Percentiles rank a stretch among this genome's conserved stretches.
Conservation (phyloP, 2,113 vertebrate genomes). For the Oreamnos americanus region DNA sequence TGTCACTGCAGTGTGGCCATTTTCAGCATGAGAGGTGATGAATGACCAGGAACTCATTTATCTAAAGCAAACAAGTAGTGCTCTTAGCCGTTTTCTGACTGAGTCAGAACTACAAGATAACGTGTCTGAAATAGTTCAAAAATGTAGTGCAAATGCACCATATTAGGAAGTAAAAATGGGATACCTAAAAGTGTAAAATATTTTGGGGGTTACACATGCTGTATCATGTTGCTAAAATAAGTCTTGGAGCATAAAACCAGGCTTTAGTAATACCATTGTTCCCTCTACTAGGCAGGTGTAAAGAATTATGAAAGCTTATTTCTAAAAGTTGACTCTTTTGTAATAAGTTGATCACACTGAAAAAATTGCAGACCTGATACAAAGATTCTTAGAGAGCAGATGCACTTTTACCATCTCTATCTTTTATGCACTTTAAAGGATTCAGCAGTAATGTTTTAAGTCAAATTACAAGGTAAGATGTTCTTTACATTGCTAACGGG, state of each 20-base stretch:
- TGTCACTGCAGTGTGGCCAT: conserved; percentile 10
- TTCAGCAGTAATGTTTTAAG: neutral
- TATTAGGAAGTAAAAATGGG: conserved; percentile 40
- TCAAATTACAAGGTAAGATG: neutral
- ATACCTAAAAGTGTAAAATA: conserved; percentile 26
- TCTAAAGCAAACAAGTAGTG: conserved; percentile 67
- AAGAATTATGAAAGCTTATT: neutral
- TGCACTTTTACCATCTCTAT: neutral
- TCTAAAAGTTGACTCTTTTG: neutral
- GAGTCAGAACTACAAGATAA: conserved; percentile 67
- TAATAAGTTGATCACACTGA: neutral
- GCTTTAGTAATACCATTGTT: neutral
- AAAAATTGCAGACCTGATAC: neutral
- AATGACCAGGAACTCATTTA: conserved; percentile 63
- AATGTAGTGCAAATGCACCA: conserved; percentile 23
- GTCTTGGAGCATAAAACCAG: neutral
- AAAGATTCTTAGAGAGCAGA: neutral
- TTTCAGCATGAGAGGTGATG: conserved; percentile 52
- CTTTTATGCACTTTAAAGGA: neutral
- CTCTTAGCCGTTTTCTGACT: conserved; percentile 46
- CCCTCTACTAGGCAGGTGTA: neutral
- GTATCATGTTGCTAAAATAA: conserved; percentile 11
- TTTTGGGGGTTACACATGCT: neutral
- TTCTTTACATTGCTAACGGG: neutral
- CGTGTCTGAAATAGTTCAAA: conserved; percentile 44